Evolutionary conservation across 1,140 invertebrate genomes (phyloP).

Genomic region (Bathynomus jamesi): DNA sequence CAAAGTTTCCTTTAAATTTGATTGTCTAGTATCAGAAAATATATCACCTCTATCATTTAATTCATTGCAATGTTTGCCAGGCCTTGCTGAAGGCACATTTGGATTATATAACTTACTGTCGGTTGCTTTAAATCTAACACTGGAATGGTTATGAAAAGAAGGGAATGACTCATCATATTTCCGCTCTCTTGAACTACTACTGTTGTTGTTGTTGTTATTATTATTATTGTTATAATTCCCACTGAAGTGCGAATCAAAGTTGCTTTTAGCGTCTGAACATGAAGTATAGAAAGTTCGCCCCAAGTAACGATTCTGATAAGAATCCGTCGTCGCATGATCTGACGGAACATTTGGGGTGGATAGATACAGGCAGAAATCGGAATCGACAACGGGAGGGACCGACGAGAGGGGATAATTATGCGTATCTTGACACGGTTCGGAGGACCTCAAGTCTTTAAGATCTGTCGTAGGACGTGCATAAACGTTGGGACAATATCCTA

Average conservation of each 20-base stretch:
- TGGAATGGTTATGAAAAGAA: background rate
- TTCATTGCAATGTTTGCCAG: background rate
- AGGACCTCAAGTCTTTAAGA: background rate
- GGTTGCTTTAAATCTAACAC: background rate
- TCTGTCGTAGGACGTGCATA: background rate
- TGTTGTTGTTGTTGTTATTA: too few species aligned
- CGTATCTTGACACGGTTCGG: background rate
- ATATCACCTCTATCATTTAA: background rate
- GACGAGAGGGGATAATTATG: background rate
- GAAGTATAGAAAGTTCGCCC: too few species aligned
- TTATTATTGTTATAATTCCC: too few species aligned
- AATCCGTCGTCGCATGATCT: too few species aligned
- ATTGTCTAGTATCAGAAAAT: background rate
- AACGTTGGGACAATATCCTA: too few species aligned
- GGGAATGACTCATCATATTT: background rate
- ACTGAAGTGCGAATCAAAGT: too few species aligned
- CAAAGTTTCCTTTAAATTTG: background rate
- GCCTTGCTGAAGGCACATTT: background rate
- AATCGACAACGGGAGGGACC: too few species aligned
- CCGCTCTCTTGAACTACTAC: too few species aligned
- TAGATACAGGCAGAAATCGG: too few species aligned
- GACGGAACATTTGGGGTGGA: too few species aligned
- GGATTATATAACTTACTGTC: background rate
- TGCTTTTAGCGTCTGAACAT: too few species aligned
- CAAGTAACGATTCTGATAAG: too few species aligned